Percentiles rank a stretch among this genome's conserved stretches.
Conservation (phyloP, 2,888 invertebrate genomes). For the Hirtodrosophila cameraria region DNA sequence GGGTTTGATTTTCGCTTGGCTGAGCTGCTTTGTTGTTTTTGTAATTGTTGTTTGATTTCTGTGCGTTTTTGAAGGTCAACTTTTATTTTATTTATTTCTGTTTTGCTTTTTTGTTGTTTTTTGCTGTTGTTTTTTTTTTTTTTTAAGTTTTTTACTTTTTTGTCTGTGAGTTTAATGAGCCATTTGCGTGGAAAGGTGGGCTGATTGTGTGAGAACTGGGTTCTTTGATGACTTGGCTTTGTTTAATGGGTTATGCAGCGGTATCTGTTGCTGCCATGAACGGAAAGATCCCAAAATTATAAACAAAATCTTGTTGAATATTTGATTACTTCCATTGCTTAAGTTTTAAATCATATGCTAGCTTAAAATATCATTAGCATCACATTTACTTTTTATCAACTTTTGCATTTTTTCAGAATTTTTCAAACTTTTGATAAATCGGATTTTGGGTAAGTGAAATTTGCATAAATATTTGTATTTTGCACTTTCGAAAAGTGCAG, state of each 20-base stretch:
- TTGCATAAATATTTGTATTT: too few species aligned
- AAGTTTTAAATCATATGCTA: too few species aligned
- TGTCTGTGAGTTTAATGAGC: conserved; percentile 67
- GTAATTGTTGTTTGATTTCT: conserved; percentile 67
- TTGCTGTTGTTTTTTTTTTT: conserved; percentile 17
- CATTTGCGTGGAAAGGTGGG: conserved; percentile 62
- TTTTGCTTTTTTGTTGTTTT: conserved; percentile 23
- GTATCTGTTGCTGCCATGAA: conserved; percentile 18
- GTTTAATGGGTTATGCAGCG: conserved; percentile 55
- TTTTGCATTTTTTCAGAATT: too few species aligned
- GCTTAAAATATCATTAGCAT: too few species aligned
- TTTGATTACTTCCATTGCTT: too few species aligned
- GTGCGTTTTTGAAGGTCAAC: conserved; percentile 77
- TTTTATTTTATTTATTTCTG: conserved; percentile 58
- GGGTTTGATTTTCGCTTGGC: conserved; percentile 69
- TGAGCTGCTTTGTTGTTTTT: conserved; percentile 63
- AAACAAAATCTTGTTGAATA: too few species aligned
- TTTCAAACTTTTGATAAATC: too few species aligned
- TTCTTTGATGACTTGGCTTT: conserved; percentile 28
- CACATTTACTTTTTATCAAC: too few species aligned
- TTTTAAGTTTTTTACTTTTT: conserved; percentile 21
- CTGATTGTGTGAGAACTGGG: conserved; percentile 66
- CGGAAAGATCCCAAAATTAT: neutral
- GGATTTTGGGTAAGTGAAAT: too few species aligned
- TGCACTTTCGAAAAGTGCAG: too few species aligned